Evolutionary conservation across 2,113 vertebrate species (phyloP), one percentile per base, ranked within the genome.

Genomic region (Poeciliopsis turrubarensis): DNA sequence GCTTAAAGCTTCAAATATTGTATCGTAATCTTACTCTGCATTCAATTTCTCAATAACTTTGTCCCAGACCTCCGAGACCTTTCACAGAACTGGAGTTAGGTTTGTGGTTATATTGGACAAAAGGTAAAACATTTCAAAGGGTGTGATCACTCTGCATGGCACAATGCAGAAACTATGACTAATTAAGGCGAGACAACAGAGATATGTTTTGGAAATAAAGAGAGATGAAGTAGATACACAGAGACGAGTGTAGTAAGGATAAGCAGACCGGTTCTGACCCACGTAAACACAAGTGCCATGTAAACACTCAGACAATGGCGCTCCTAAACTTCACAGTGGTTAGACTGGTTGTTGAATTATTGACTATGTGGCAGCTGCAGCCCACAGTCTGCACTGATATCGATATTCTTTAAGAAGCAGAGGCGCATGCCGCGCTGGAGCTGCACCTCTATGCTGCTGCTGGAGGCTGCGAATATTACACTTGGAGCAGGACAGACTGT

Each of bases 331-430:
- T 83, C 75, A 69, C 67, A 81, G 70, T 63, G 86, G 66, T 80
- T 34, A 65, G 71, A 47, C 29, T 69, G 70, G 76, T 60, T 78
- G 65, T 73, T 82, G 75, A 81, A 82, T 88, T 87, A 92, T 90
- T 82, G 86, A 91, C 86, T 34, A 41, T 47, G 72, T 54, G 47
- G 69, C 63, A 61, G 75, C 72, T 72, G 77, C 73, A 75, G 82
- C 76, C 79, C 72, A n/a, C 54, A 22, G 85, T 86, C 84, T 85
- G 81, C 31, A 30, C 57, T 67, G 73, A 65, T 80, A 86, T 85
- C 1, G 44, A 88, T 80, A 63, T 84, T 82, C 77, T 83, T 87
- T 74, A 77, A 85, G 79, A 73, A 86, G 65, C 80, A 57, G 57
- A 65, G 67, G 31, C 68, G 29, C 66, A 15, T 34, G 44, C 41